A percentile compares a stretch with the other conserved stretches of the same genome.
Conservation (phyloP, 2,113 vertebrate genomes). For the Tor tambroides region DNA sequence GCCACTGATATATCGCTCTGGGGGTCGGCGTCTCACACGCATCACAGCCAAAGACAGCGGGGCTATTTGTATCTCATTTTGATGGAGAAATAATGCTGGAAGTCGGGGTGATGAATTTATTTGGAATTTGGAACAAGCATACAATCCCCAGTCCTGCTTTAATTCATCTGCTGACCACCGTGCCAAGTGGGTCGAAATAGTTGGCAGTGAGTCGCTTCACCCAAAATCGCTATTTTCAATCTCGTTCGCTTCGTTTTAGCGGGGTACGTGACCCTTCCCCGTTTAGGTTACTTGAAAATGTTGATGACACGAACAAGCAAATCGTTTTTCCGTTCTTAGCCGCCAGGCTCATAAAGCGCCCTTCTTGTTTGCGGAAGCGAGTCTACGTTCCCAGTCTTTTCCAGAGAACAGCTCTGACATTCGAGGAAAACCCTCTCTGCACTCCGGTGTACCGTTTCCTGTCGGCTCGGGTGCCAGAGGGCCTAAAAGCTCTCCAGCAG, state of each 20-base stretch:
- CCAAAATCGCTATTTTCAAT: neutral
- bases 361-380: slow-evolving; percentile 63
- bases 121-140: neutral
- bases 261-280: neutral
- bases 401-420: slow-evolving; percentile 57
- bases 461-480: slow-evolving; percentile 52
- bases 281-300: neutral
- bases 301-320: neutral
- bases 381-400: slow-evolving; percentile 55
- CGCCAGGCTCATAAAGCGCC: neutral
- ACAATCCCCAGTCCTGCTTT: neutral
- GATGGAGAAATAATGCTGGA: slow-evolving; percentile 1
- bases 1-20: slow-evolving; percentile 8
- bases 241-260: neutral
- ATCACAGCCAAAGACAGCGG: neutral
- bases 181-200: slow-evolving; percentile 10
- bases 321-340: slow-evolving; percentile 40
- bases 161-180: neutral
- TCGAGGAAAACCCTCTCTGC: slow-evolving; percentile 58
- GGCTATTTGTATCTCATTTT: neutral
- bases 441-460: slow-evolving; percentile 60
- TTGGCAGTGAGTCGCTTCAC: neutral
- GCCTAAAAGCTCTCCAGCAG: slow-evolving; percentile 48
- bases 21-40: neutral
- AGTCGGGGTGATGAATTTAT: neutral